Conservation (phyloP, 2,888 invertebrate genomes). For the Thyatira batis region DNA sequence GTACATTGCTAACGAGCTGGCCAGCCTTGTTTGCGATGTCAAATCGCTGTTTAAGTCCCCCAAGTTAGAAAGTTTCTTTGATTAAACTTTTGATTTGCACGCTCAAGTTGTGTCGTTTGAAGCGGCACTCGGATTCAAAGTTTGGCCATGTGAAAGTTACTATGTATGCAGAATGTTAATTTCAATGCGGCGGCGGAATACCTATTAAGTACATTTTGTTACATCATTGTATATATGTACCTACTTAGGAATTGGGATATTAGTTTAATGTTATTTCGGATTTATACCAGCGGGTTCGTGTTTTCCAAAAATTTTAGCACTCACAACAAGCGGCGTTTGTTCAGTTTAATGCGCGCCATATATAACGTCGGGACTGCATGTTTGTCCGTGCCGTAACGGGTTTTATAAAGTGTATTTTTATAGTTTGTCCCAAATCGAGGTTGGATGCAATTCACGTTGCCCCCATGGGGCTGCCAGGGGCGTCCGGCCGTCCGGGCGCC, state of each 20-base stretch:
- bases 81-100: conserved; percentile 29
- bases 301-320: neutral
- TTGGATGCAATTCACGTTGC: conserved; percentile 37
- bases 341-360: neutral
- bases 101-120: conserved; percentile 16
- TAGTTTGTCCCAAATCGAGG: conserved; percentile 27
- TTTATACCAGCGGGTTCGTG: too few relatives aligned
- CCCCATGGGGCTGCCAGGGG: conserved; percentile 27
- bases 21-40: conserved; percentile 21
- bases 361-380: neutral
- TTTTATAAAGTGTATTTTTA: conserved; percentile 12
- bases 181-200: neutral
- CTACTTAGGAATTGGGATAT: too few relatives aligned
- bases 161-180: neutral
- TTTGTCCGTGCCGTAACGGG: conserved; percentile 12
- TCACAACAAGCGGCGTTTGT: neutral
- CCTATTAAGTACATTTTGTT: neutral
- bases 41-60: conserved; percentile 26
- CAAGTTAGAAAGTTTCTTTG: conserved; percentile 24
- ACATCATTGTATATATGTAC: neutral
- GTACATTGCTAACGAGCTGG: conserved; percentile 15
- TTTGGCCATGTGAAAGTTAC: conserved; percentile 7
- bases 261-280: too few relatives aligned
- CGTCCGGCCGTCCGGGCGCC: too few relatives aligned
- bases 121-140: conserved; percentile 16